Evolutionary conservation across 1,140 invertebrate species (phyloP).

Genomic region (Eumeta japonica): DNA sequence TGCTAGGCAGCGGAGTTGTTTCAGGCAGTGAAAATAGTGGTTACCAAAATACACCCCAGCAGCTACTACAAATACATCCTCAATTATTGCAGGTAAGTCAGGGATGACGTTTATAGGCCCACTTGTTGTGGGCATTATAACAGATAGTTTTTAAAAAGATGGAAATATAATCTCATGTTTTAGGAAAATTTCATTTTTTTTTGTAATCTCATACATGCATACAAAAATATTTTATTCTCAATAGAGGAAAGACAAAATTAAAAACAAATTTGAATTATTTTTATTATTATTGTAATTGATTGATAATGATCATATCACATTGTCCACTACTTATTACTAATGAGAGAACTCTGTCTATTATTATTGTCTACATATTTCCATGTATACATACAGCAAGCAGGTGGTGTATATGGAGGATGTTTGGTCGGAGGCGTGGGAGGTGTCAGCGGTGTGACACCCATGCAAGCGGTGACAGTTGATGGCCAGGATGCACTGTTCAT

Average conservation of each 20-base stretch:
- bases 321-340: not conserved
- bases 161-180: too few relatives aligned
- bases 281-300: too few relatives aligned
- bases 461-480: slow-evolving; percentile 89
- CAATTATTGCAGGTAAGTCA: slow-evolving; percentile 46
- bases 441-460: slow-evolving; percentile 40
- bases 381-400: slow-evolving; percentile 28
- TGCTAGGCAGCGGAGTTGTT: slow-evolving; percentile 35
- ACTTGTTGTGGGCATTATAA: too few relatives aligned
- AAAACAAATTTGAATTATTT: too few relatives aligned
- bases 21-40: slow-evolving; percentile 25
- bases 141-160: too few relatives aligned
- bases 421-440: slow-evolving; percentile 21
- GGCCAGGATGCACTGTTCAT: slow-evolving; percentile 90
- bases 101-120: too few relatives aligned
- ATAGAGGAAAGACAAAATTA: too few relatives aligned
- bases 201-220: too few relatives aligned
- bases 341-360: not conserved
- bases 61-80: slow-evolving; percentile 49
- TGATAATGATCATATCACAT: too few relatives aligned
- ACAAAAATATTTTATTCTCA: too few relatives aligned
- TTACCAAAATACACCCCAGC: slow-evolving; percentile 45
- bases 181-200: too few relatives aligned
- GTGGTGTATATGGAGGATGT: slow-evolving; percentile 43
- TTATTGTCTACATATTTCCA: slow-evolving; percentile 1